Base-by-base conservation (phyloP, 2,888 invertebrate genomes). In the Coleophora flavipennella region DNA sequence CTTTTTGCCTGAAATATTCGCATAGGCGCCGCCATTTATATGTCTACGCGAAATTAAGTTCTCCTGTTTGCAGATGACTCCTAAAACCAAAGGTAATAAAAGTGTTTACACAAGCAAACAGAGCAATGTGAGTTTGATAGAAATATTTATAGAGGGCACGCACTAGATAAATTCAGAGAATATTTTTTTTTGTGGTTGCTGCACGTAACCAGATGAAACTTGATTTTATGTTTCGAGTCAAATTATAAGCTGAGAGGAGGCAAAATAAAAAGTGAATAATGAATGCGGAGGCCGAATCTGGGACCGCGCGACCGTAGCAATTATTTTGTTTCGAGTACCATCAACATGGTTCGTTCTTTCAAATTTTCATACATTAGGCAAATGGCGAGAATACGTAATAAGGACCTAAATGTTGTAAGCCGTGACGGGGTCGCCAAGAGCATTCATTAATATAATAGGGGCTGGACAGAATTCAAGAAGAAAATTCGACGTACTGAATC, bases 251-350 rank as follows among this genome's bases (percentile, higher is more conserved):
- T 67, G 65, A 77, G 74, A 74, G 78, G 79, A 73, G 74, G 74
- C 70, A 42, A 76, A 83, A 81, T 79, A 80, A 80, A 81, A 84
- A 79, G 81, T 81, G 81, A 83, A 83, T 84, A 84, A 83, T 81
- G 80, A 81, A 81, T 79, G 80, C 71, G 68, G 72, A 73, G 78
- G 73, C 76, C 78, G 67, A 80, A 75, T 70, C 76, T 67, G 66
- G 72, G 76, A 72, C 76, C 76, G 71, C 71, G 78, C 74, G 76
- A 77, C 79, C 78, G 79, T 72, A 77, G 78, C 80, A 83, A 83
- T 84, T 83, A 84, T 83, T 81, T 81, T 78, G 81, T 83, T 80
- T 83, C 68, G 80, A 84, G 84, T 73, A 68, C 78, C 83, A 83
- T 83, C 84, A 81, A 78, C 83, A 75, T 73, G 76, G 78, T 77